Evolutionary conservation across 2,113 vertebrate genomes (phyloP).

Genomic region (Candoia aspera): DNA sequence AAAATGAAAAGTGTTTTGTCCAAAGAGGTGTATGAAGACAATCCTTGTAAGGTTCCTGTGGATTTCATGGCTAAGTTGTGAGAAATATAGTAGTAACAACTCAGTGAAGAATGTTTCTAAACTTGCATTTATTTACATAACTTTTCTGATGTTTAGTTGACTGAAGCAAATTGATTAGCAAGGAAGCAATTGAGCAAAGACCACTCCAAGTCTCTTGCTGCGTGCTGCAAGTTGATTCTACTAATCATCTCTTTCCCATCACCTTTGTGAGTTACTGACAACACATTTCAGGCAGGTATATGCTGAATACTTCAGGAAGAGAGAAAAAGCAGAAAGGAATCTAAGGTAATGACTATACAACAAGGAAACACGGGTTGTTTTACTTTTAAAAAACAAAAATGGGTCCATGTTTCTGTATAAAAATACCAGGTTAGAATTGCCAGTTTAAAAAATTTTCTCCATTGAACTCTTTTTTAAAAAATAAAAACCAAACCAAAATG

Average conservation of each 20-base stretch:
- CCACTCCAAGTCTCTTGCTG: constrained; percentile 49
- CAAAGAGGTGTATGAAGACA: constrained; percentile 42
- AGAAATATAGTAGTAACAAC: constrained; percentile 41
- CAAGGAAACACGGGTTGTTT: not conserved
- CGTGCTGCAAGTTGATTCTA: constrained; percentile 62
- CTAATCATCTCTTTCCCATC: constrained; percentile 65
- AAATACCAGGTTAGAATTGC: not conserved
- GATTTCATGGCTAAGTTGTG: constrained; percentile 58
- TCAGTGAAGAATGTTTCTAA: constrained; percentile 56
- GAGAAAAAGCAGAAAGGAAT: constrained; percentile 21
- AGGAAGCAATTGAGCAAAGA: constrained; percentile 62
- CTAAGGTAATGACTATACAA: constrained; percentile 38
- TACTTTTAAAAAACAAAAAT: not conserved
- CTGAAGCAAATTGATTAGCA: constrained; percentile 69
- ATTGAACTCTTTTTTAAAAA: not conserved
- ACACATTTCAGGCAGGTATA: constrained; percentile 39
- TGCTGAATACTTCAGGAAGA: constrained; percentile 49
- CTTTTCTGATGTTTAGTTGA: constrained; percentile 57
- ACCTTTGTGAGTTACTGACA: constrained; percentile 58
- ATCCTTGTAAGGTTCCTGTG: constrained; percentile 52
- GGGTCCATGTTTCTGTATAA: not conserved
- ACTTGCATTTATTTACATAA: constrained; percentile 67
- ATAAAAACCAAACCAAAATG: too few species aligned
- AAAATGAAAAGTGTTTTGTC: constrained; percentile 50
- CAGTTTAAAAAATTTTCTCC: not conserved